Percentiles rank a stretch among this genome's conserved stretches.
These are phyloP conservation scores for Drosophila sproati DNA, from an alignment of 1,140 invertebrate genomes.

Conservation along the genomic window DNA sequence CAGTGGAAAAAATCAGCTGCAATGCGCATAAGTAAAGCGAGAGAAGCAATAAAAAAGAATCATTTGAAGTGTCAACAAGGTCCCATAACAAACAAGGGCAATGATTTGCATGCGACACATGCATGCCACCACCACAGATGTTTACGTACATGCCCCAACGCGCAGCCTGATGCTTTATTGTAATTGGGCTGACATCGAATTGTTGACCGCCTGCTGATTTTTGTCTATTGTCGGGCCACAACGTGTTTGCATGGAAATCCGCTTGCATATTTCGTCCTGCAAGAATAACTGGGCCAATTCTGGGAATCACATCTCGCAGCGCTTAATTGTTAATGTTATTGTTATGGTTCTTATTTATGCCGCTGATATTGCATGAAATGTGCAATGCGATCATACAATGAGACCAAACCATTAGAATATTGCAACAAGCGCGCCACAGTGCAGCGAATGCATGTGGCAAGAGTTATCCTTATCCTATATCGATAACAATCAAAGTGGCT, in stretches of 20 bases:
- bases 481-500: neutral
- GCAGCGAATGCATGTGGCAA: neutral
- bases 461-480: constrained; percentile 5
- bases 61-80: constrained; percentile 1
- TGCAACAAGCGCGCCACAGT: constrained; percentile 29
- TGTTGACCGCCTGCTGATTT: constrained; percentile 48
- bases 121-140: neutral
- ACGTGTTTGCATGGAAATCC: constrained; percentile 21
- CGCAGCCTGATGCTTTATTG: neutral
- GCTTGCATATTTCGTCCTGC: constrained; percentile 30
- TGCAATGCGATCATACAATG: constrained; percentile 53
- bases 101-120: constrained; percentile 16
- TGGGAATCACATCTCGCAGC: constrained; percentile 6
- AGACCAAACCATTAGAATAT: constrained; percentile 64
- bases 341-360: constrained; percentile 76
- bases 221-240: constrained; percentile 21
- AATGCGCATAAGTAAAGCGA: neutral
- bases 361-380: constrained; percentile 37
- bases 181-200: constrained; percentile 10
- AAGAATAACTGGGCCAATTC: constrained; percentile 1
- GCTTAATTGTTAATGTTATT: constrained; percentile 61
- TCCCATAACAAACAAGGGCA: constrained; percentile 9
- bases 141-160: neutral
- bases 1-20: neutral
- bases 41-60: constrained; percentile 12